These are phyloP conservation scores for Dicaeum eximium DNA, from an alignment of 2,113 vertebrate species.

Conservation along the genomic window DNA sequence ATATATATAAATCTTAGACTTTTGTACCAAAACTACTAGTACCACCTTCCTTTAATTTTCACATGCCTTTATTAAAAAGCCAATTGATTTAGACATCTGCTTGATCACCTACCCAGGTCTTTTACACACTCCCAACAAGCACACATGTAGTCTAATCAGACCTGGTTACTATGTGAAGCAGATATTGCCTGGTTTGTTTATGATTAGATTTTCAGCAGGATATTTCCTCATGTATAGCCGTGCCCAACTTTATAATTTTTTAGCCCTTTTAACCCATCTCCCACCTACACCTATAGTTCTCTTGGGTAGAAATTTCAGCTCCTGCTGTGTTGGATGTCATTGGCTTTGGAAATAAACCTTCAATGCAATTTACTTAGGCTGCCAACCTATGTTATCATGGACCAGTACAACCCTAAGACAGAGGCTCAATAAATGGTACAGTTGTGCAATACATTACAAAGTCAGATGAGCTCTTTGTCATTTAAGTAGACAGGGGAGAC, in stretches of 20 bases:
- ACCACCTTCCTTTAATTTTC: neutral
- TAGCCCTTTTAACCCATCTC: neutral
- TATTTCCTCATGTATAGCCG: neutral
- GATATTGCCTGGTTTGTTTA: neutral
- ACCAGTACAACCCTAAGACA: slow-evolving; percentile 11
- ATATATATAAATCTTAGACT: neutral
- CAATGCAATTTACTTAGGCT: neutral
- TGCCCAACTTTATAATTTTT: neutral
- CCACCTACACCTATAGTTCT: neutral
- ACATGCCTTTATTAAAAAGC: neutral
- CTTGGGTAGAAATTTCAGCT: neutral
- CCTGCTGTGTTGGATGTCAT: neutral
- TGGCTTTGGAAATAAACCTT: slow-evolving; percentile 23
- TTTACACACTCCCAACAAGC: neutral
- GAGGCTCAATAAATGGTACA: slow-evolving; percentile 44
- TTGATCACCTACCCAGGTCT: neutral
- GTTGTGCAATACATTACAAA: slow-evolving; percentile 69
- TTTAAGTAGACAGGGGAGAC: slow-evolving; percentile 68
- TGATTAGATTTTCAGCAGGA: neutral
- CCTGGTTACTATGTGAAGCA: neutral
- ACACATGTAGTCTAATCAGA: neutral
- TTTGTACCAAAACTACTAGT: neutral
- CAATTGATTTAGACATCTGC: neutral
- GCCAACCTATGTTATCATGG: neutral
- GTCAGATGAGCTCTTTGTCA: slow-evolving; percentile 73